phyloP scores from a whole-genome alignment of 2,113 vertebrate species.

The Seriola rivoliana region DNA sequence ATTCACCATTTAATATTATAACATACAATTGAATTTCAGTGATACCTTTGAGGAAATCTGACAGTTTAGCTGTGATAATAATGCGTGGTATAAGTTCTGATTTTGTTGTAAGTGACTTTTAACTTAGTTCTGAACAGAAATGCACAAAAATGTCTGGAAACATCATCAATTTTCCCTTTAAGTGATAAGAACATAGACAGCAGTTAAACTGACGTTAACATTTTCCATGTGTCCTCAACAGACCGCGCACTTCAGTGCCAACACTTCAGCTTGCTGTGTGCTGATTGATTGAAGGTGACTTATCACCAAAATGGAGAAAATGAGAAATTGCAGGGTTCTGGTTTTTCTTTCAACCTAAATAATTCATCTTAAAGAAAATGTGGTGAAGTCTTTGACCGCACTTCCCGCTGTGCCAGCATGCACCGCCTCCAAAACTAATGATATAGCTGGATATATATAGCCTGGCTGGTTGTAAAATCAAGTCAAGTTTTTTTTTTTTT shows the following conservation, averaged over 20 bases:
- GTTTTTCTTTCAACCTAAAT: background rate
- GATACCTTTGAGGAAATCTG: background rate
- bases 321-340: background rate
- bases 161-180: background rate
- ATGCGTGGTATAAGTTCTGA: background rate
- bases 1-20: background rate
- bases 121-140: background rate
- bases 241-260: background rate
- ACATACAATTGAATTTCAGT: background rate
- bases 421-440: background rate
- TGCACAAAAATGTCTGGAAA: background rate
- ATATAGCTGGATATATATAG: conserved; percentile 24
- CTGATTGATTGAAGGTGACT: conserved; percentile 14
- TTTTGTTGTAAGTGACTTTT: background rate
- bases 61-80: background rate
- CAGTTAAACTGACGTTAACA: conserved; percentile 1
- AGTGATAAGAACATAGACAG: conserved; percentile 22
- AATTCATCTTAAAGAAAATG: conserved; percentile 9
- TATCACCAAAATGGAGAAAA: conserved; percentile 22
- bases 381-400: conserved; percentile 1
- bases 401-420: background rate
- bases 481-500: background rate
- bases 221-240: conserved; percentile 33
- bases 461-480: conserved; percentile 11
- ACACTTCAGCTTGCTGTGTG: background rate